Conservation (phyloP, 30 jellyfish, hydroid and myxozoan genomes). For the Aurelia sp. region DNA sequence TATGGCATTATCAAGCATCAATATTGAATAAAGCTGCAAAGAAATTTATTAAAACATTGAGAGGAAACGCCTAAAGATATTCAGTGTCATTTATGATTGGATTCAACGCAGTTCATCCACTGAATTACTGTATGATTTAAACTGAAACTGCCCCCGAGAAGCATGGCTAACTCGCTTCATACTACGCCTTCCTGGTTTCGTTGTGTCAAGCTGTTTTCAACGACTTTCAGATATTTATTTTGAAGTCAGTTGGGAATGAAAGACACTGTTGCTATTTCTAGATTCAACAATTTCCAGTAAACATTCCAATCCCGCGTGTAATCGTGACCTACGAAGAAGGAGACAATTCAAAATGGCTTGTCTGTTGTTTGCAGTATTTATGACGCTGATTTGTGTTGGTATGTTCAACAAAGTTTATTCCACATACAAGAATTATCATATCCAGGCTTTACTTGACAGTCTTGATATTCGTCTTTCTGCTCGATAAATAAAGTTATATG, state of each 20-base stretch:
- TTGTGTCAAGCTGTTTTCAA: conserved; percentile 4
- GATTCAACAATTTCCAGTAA: neutral
- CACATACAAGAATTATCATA: too few relatives aligned
- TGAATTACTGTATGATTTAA: too few relatives aligned
- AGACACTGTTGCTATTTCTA: neutral
- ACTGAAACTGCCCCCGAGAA: too few relatives aligned
- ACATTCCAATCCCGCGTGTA: too few relatives aligned
- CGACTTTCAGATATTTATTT: conserved; percentile 3
- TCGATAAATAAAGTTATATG: too few relatives aligned
- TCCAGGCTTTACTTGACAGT: too few relatives aligned
- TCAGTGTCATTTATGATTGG: too few relatives aligned
- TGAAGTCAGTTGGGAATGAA: conserved; percentile 9
- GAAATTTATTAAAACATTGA: too few relatives aligned
- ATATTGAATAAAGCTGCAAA: too few relatives aligned
- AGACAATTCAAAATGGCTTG: neutral
- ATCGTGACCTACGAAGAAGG: neutral
- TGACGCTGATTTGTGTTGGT: neutral
- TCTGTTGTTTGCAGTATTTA: neutral
- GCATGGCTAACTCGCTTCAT: neutral
- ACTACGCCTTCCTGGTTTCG: conserved; percentile 13
- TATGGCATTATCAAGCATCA: neutral
- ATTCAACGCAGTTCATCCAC: too few relatives aligned
- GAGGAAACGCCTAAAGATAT: too few relatives aligned
- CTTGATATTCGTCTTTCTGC: too few relatives aligned
- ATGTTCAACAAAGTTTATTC: neutral